These are phyloP conservation scores for Pocillopora verrucosa DNA, from an alignment of 64 coral and sea anemone species.

Conservation along the genomic window DNA sequence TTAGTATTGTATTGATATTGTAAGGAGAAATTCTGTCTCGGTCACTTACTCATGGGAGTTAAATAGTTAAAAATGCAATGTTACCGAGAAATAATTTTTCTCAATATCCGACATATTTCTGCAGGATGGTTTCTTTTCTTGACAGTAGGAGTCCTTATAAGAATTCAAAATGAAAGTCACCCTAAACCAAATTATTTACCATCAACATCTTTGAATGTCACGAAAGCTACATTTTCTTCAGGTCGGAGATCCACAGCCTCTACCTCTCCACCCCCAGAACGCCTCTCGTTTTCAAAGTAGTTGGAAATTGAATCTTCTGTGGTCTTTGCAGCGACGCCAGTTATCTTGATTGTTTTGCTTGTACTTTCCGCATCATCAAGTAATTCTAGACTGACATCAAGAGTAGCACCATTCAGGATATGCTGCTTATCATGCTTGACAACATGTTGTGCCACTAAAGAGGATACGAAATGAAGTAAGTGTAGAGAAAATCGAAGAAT, in stretches of 20 bases:
- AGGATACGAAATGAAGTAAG: background rate
- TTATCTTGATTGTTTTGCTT: background rate
- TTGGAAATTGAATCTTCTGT: constrained; percentile 37
- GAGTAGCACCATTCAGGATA: background rate
- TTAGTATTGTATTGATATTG: too few species aligned
- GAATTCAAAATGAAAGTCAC: background rate
- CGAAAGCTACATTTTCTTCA: background rate
- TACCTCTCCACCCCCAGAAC: constrained; percentile 36
- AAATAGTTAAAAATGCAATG: too few species aligned
- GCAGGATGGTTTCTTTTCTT: too few species aligned
- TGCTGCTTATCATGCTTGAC: constrained; percentile 2
- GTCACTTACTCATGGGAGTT: too few species aligned
- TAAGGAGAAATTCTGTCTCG: too few species aligned
- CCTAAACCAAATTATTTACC: background rate
- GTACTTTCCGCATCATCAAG: background rate
- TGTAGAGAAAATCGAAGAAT: background rate
- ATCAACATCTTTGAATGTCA: constrained; percentile 1
- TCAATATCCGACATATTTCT: too few species aligned
- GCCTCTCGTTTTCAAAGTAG: constrained; percentile 40
- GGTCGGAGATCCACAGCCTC: background rate
- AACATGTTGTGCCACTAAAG: background rate
- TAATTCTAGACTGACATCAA: constrained; percentile 6
- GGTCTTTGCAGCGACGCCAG: constrained; percentile 2
- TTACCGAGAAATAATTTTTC: too few species aligned
- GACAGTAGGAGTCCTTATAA: too few species aligned